Evolutionary conservation across 2,113 vertebrate species (phyloP), one percentile per base, ranked within the genome.

Genomic region (Thomomys bottae): DNA sequence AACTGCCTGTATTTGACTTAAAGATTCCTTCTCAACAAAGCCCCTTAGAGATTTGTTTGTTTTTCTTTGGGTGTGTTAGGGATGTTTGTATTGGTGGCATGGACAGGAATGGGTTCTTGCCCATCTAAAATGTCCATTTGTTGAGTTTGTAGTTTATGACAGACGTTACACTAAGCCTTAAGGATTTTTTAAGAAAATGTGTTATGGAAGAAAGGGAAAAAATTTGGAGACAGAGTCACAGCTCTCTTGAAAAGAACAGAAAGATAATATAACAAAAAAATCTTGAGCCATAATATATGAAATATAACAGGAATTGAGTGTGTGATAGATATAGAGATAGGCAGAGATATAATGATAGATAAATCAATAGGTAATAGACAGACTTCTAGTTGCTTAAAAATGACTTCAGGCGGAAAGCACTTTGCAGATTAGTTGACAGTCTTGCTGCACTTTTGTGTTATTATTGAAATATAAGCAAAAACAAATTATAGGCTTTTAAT

Each of bases 381-480:
- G 34, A 61, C 20, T 21, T 34, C 24, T 30, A 61, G 23, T 73
- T 63, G 38, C 38, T 88, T 72, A 26, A 73, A 64, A 73, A 63
- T 76, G 10, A 34, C 23, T 72, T 45, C 24, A 86, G 42, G 8
- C 90, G 12, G 66, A 82, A 94, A 81, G 24, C 20, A 77, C 36
- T 14, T 83, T 86, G n/a, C 3, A 82, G 45, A 34, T 83, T 89
- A 80, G 30, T 61, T 81, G 57, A 2, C 66, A 42, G 72, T 78
- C 12, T 88, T 72, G 6, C 34, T 77, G 36, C 66, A 82, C 17
- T 78, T 91, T 70, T 90, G 42, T 71, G n/a, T 77, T 85, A 80
- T 71, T 79, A 59, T 73, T 73, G n/a, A 86, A 90, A 88, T 57
- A 32, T 18, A 64, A 67, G 66, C 71, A 24, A 92, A 85, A 71